Evolutionary conservation across 1,140 invertebrate genomes (phyloP).

Genomic region (Drosophila tsacasi): DNA sequence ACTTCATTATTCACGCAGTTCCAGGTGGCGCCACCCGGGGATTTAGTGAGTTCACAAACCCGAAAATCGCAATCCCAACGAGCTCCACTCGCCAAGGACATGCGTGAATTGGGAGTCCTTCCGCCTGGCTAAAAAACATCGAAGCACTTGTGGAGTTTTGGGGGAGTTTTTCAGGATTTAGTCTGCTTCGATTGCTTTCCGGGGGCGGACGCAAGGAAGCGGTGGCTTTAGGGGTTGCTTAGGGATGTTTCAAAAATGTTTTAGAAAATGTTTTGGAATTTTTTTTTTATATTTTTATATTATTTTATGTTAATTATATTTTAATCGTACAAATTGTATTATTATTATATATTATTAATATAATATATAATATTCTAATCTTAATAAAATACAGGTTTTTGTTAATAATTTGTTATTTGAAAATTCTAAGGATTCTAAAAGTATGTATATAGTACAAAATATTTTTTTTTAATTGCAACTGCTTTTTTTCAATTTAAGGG

Average conservation of each 20-base stretch:
- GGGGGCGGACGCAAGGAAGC: constrained; percentile 40
- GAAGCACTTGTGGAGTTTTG: constrained; percentile 57
- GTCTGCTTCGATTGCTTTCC: constrained; percentile 39
- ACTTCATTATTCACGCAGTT: constrained; percentile 23
- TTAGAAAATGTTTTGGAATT: not conserved
- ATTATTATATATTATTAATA: too few relatives aligned
- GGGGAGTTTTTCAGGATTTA: constrained; percentile 50
- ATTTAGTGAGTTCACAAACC: constrained; percentile 72
- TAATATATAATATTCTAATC: too few relatives aligned
- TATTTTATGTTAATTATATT: too few relatives aligned
- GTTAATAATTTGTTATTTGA: too few relatives aligned
- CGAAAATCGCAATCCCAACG: constrained; percentile 22
- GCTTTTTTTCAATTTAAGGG: too few relatives aligned
- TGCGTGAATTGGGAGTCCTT: constrained; percentile 60
- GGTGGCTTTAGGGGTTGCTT: not conserved
- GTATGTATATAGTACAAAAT: too few relatives aligned
- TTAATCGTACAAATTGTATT: not conserved
- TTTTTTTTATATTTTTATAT: not conserved
- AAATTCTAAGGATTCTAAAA: too few relatives aligned
- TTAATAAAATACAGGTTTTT: too few relatives aligned
- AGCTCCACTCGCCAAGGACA: constrained; percentile 58
- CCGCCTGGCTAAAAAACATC: constrained; percentile 17
- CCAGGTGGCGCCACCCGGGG: constrained; percentile 58
- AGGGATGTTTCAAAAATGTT: not conserved
- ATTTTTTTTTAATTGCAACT: too few relatives aligned